Percentiles rank a stretch among this genome's conserved stretches.
Evolutionary conservation across 2,113 vertebrate species (phyloP).

Genomic region (Myodes glareolus): DNA sequence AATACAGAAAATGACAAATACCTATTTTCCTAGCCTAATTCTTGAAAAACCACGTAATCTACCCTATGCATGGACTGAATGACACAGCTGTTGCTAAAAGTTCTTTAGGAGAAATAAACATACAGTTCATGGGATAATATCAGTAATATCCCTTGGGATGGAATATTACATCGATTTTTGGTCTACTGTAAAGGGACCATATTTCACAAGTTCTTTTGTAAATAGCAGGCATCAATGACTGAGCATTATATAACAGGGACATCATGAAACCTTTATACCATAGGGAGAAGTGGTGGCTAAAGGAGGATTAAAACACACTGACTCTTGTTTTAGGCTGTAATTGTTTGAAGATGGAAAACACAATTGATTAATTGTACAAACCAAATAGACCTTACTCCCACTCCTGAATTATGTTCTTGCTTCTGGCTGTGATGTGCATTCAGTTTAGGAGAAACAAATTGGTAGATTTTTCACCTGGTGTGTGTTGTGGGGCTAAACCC

Average conservation of each 20-base stretch:
- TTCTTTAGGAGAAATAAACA: background rate
- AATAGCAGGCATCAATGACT: background rate
- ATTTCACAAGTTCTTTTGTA: background rate
- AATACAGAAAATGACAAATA: background rate
- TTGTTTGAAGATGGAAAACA: background rate
- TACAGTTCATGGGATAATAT: background rate
- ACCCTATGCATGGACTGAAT: background rate
- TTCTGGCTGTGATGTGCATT: background rate
- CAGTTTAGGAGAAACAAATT: background rate
- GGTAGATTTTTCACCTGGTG: background rate
- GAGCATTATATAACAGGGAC: background rate
- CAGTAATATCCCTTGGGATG: background rate
- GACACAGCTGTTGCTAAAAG: background rate
- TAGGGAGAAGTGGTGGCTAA: background rate
- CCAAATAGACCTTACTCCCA: background rate
- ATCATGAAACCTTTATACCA: background rate
- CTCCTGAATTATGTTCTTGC: background rate
- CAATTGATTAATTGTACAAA: background rate
- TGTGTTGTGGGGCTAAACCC: background rate
- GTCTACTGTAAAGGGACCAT: background rate
- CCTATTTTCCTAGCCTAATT: constrained; percentile 11
- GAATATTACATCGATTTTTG: constrained; percentile 30
- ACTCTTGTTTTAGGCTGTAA: background rate
- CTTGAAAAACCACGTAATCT: background rate
- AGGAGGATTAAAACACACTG: background rate